Evolutionary conservation across 2,113 vertebrate species (phyloP), one percentile per base, ranked within the genome.

Genomic region (Phalacrocorax carbo): DNA sequence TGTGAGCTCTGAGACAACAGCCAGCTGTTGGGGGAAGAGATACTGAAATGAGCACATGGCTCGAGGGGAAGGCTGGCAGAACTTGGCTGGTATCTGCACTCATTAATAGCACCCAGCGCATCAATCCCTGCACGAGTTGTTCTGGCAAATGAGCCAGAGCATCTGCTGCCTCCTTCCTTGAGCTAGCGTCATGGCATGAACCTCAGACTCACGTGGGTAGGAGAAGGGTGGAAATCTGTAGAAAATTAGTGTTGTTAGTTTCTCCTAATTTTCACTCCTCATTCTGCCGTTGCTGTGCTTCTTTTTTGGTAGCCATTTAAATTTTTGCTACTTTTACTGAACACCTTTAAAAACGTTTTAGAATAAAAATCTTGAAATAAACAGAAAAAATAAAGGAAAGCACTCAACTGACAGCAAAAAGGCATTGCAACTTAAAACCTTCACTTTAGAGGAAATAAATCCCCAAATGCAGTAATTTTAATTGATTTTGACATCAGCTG

Each of bases 21-120:
- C 49, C 21, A 30, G 71, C 79, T 44, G 26, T 7, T 42, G 23
- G 1, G 27, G 72, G 52, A 71, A 36, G 52, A 72, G 78, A 51
- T 5, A 5, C 70, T 32, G 55, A 4, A 11, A 32, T 0, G 14
- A 49, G 82, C 21, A 13, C 1, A 4, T 26, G 87, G 69, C 57
- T 60, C 0, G 12, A 68, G 44, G 61, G 52, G 20, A 85, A 82
- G 55, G 58, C 60, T 83, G 93, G 46, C 64, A 68, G 70, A n/a
- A 22, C 61, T 25, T 4, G 1, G 11, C 60, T 29, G 38, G 6
- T 36, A 60, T 16, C 44, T 72, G 61, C 66, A 48, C 18, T n/a
- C 15, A 5, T 7, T 21, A 55, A 12, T 70, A 82, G 4, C 62
- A 60, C 57, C 38, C 66, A 64, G 71, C 1, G 1, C 29, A 1